Base-by-base conservation (phyloP, 1,140 invertebrate genomes). In the Brachionus plicatilis region DNA sequence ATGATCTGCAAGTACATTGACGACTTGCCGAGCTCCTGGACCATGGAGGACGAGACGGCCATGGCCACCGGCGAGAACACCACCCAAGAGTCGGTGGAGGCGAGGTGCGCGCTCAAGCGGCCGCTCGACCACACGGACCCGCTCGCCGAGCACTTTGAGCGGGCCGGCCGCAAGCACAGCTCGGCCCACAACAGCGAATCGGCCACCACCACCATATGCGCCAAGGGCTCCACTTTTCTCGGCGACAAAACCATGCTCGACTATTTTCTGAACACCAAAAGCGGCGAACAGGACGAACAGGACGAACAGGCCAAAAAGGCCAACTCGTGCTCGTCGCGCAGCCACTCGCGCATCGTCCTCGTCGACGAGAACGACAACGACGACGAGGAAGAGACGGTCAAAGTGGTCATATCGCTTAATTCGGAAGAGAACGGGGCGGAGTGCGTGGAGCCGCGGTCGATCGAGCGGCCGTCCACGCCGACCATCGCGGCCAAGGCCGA, bases 1-100 rank as follows among this genome's bases (percentile, higher is more conserved):
- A 82, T 65, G 53, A 82, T 82, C 29, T 82, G 79, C 27, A 82
- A 82, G 45, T 82, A 82, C 17, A 82, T 82, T 33, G 79, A 82
- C 29, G 79, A 82, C 24, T 68, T 82, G 53, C 79, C 79, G 0
- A 65, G 45, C 20, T 41, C 37, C 3, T 82, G 79, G 79, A 27
- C 9, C 11, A 8, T 14, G 4, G 72, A 76, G 3, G 72, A 76
- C 4, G 20, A 27, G 24, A 76, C 72, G 1, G 72, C 20, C 2
- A 47, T 47, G 20, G 72, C 72, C 2, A 76, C 72, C 43, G 72
- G 72, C 27, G 72, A 76, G 43, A 43, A 20, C 7, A 76, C 45
- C 6, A 45, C 11, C 7, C 53, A 60, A 5, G 72, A 76, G 7
- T 50, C 9, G 20, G 50, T 7, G 4, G 68, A 72, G 43, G n/a